Conservation (phyloP, 2,888 invertebrate genomes). For the Drosophila antonietae region DNA sequence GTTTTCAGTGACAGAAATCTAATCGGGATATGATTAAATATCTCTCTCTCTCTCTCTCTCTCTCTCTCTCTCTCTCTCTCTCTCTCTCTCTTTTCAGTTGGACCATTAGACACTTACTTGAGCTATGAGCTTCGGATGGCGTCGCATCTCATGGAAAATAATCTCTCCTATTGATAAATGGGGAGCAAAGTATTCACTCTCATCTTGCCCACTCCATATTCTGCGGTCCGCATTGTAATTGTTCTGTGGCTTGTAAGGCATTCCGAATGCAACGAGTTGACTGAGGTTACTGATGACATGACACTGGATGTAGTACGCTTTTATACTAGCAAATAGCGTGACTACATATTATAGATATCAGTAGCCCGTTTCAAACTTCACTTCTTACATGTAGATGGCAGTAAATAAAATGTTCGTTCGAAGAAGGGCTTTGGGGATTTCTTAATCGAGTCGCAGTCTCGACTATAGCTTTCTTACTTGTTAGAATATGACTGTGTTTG, state of each 20-base stretch:
- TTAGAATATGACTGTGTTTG: no score
- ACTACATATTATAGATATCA: neutral
- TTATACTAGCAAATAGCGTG: slow-evolving; percentile 20
- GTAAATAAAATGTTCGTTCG: no score
- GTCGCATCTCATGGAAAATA: slow-evolving; percentile 55
- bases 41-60: no score
- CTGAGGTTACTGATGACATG: slow-evolving; percentile 8
- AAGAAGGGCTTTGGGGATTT: no score
- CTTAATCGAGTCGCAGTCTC: no score
- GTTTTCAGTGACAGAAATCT: slow-evolving; percentile 69
- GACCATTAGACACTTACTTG: slow-evolving; percentile 35
- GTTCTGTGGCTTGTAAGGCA: slow-evolving; percentile 39
- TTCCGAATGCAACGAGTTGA: slow-evolving; percentile 17
- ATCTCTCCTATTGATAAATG: slow-evolving; percentile 67
- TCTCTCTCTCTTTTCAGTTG: no score
- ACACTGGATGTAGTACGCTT: neutral
- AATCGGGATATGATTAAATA: neutral
- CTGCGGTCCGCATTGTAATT: slow-evolving; percentile 49
- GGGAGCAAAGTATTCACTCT: slow-evolving; percentile 41
- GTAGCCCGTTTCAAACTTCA: neutral
- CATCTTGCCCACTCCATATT: slow-evolving; percentile 57
- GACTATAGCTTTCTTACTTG: no score
- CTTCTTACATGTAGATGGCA: neutral
- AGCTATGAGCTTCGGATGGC: slow-evolving; percentile 57
- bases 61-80: no score